Base-by-base conservation (phyloP, 2,797 vertebrate genomes). In the Siniperca scherzeri region DNA sequence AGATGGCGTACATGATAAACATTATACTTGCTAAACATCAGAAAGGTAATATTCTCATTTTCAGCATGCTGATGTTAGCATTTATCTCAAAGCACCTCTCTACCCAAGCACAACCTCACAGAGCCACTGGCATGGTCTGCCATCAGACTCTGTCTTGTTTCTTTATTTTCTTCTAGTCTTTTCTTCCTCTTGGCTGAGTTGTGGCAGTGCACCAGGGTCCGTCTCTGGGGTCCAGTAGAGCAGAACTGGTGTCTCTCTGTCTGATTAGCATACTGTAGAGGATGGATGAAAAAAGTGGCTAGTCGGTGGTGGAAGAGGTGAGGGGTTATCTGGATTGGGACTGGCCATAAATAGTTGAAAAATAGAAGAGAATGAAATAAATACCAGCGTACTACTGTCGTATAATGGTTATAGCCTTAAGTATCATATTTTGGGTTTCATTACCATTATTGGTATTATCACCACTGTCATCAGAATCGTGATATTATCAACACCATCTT, bases 251-350 rank as follows among this genome's bases (percentile, higher is more conserved):
- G 85, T 75, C 66, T 67, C 44, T 78, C 60, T 60, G 56, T 82
- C 68, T 84, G 38, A 84, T 80, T 80, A 77, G 59, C 76, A 82
- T 78, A 75, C 60, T 62, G 74, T 79, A 40, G 56, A 67, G 53
- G 14, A 36, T 0, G 1, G 73, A 38, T 25, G 25, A 33, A 56
- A 53, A 56, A 60, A 67, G n/a, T 48, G 14, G n/a, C 60, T 68
- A 44, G 30, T 69, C 36, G 2, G 60, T 40, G 60, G 8, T 62
- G 48, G 56, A 67, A 55, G 66, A 16, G 30, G 6, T 46, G 38
- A 21, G 4, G 40, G n/a, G 16, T 64, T 69, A 42, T 70, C 67
- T 62, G 60, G n/a, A 22, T 59, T 61, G 40, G 46, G 44, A 59
- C 13, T 50, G 40, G 17, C 36, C 44, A 38, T 53, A 25, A 70